Conservation (phyloP, 1,140 invertebrate genomes). For the Agraylea sexmaculata region DNA sequence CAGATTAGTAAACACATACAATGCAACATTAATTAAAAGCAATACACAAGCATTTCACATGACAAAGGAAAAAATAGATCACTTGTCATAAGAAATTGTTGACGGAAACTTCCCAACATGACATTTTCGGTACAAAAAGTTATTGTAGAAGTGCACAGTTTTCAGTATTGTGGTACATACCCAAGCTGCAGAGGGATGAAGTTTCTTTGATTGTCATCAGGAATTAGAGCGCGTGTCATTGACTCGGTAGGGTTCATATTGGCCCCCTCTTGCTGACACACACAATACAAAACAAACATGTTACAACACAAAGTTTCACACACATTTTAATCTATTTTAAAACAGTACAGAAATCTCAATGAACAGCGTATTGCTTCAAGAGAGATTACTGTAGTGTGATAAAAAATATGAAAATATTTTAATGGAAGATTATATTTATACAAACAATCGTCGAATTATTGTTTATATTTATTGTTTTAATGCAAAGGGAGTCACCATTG, state of each 20-base stretch:
- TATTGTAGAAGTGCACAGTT: background rate
- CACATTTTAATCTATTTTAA: background rate
- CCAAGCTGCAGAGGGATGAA: conserved; percentile 73
- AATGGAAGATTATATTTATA: no score
- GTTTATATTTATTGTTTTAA: no score
- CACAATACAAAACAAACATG: conserved; percentile 45
- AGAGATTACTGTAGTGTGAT: background rate
- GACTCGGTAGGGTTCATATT: conserved; percentile 80
- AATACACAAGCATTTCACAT: no score
- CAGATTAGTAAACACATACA: no score
- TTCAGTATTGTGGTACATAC: conserved; percentile 52
- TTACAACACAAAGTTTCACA: conserved; percentile 30
- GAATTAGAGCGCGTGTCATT: conserved; percentile 83
- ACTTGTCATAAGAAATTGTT: no score
- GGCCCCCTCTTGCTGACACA: conserved; percentile 81
- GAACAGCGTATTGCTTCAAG: background rate
- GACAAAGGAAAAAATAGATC: no score
- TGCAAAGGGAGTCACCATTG: conserved; percentile 18
- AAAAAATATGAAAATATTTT: background rate
- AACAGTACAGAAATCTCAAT: background rate
- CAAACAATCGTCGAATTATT: no score
- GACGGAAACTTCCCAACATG: no score
- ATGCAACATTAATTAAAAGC: no score
- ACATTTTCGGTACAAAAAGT: no score
- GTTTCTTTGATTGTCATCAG: conserved; percentile 76